These are phyloP conservation scores for Globodera rostochiensis DNA, from an alignment of 1,140 invertebrate genomes.

Conservation along the genomic window DNA sequence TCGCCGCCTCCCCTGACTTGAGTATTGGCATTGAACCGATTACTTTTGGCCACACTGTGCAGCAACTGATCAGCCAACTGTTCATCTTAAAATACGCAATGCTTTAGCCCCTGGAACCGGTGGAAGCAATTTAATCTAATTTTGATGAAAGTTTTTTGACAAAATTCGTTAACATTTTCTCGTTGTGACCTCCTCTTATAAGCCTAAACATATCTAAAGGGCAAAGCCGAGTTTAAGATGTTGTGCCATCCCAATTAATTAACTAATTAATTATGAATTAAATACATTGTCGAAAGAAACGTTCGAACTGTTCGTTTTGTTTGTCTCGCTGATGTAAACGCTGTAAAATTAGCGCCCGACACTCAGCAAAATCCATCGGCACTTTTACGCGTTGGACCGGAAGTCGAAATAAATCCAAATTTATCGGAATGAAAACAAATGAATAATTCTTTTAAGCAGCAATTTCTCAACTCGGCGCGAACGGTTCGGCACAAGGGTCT, in stretches of 20 bases:
- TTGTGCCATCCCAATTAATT: too few species aligned
- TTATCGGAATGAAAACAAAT: not conserved
- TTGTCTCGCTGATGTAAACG: constrained; percentile 33
- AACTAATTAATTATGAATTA: not conserved
- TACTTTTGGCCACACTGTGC: constrained; percentile 26
- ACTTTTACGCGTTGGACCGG: too few species aligned
- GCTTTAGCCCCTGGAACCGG: too few species aligned
- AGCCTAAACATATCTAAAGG: too few species aligned
- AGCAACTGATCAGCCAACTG: constrained; percentile 15
- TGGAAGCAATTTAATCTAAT: too few species aligned
- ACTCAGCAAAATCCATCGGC: constrained; percentile 11
- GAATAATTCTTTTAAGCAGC: constrained; percentile 2
- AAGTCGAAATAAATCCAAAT: too few species aligned
- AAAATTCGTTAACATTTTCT: too few species aligned
- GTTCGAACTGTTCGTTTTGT: constrained; percentile 36
- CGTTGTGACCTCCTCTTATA: too few species aligned
- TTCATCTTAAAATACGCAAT: constrained; percentile 18
- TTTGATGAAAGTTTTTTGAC: too few species aligned
- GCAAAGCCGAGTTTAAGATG: too few species aligned
- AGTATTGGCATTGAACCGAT: not conserved
- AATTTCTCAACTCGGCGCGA: not conserved
- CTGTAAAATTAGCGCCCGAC: constrained; percentile 27
- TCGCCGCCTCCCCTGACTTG: constrained; percentile 23
- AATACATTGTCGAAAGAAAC: constrained; percentile 38
- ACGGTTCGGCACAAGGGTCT: not conserved